phyloP scores from a whole-genome alignment of 2,113 vertebrate species.

The Eira barbara region DNA sequence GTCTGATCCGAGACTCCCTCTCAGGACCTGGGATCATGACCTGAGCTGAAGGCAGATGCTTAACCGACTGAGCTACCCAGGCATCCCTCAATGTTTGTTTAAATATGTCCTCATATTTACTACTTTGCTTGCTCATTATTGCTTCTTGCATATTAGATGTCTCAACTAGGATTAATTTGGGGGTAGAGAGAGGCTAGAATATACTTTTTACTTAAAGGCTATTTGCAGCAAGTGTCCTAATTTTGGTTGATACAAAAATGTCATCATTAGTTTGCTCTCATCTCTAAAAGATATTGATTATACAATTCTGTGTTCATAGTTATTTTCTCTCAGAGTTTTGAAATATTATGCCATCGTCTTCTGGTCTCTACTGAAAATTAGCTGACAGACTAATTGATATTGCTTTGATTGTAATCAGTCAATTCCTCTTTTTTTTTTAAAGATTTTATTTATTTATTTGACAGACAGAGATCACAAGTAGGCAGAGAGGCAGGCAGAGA shows the following conservation, averaged over 20 bases:
- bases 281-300: not conserved
- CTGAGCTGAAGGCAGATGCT: too few relatives aligned
- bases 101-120: not conserved
- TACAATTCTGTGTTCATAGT: not conserved
- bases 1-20: rapidly evolving
- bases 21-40: too few relatives aligned
- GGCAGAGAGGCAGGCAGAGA: too few relatives aligned
- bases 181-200: not conserved
- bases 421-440: not conserved
- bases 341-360: not conserved
- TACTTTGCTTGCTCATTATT: not conserved
- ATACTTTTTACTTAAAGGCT: not conserved
- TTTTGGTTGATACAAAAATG: not conserved
- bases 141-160: not conserved
- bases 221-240: not conserved
- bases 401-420: not conserved
- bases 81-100: not conserved
- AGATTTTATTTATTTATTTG: too few relatives aligned
- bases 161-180: not conserved
- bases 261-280: not conserved
- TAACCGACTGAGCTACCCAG: too few relatives aligned
- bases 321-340: not conserved
- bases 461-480: too few relatives aligned
- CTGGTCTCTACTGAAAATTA: not conserved
- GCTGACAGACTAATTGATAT: not conserved